Evolutionary conservation across 2,113 vertebrate genomes (phyloP).

Genomic region (Recurvirostra avosetta): DNA sequence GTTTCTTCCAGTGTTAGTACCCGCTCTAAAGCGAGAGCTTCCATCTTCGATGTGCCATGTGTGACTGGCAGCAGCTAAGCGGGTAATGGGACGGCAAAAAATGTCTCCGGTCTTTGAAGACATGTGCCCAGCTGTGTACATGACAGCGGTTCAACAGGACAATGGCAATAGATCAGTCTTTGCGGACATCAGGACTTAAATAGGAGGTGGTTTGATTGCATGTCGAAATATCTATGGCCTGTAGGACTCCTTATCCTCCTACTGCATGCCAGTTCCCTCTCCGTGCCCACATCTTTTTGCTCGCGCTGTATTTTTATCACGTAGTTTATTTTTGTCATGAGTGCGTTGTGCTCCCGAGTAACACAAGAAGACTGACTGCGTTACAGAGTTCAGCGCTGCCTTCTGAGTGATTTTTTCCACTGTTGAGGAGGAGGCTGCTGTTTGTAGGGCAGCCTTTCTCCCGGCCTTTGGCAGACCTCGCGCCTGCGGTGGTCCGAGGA

Average conservation of each 20-base stretch:
- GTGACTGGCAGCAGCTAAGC: background rate
- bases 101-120: background rate
- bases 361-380: background rate
- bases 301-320: background rate
- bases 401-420: background rate
- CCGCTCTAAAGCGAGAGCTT: background rate
- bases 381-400: background rate
- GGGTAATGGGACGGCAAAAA: background rate
- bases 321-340: background rate
- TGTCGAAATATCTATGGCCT: rapidly evolving
- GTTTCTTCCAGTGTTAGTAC: background rate
- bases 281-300: background rate
- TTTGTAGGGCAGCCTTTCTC: background rate
- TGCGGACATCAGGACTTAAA: background rate
- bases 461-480: background rate
- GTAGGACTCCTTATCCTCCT: background rate
- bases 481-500: background rate
- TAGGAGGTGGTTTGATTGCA: background rate
- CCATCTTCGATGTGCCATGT: background rate
- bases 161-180: background rate
- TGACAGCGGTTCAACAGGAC: background rate
- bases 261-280: background rate
- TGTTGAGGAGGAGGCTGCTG: background rate
- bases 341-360: background rate
- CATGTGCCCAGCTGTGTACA: background rate